Evolutionary conservation across 2,797 vertebrate genomes (phyloP), one percentile per base, ranked within the genome.

Genomic region (Carapus acus): DNA sequence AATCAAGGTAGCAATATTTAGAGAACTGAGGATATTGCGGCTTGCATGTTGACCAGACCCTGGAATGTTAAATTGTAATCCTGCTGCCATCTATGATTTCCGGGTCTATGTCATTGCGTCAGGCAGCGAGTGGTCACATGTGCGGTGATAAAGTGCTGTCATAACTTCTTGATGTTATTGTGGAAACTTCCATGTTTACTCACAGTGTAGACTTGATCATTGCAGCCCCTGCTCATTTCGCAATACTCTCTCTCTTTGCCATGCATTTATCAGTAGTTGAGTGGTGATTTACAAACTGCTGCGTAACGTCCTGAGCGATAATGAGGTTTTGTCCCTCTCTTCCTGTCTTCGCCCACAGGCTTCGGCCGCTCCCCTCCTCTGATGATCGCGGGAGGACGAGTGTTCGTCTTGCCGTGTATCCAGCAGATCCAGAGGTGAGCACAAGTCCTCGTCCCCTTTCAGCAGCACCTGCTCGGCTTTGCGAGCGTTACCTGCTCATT

Each of bases 351-450:
- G 23, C 11, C 17, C 43, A 20, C 79, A 96, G 94, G 94, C 47
- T 95, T 91, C 77, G 92, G 94, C 49, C 90, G 93, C 24, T 91
- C 91, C 46, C 91, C 93, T 43, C 93, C 94, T 3, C 69, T 97
- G 53, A 92, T 96, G 92, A 92, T 97, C 57, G 91, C 93, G 7
- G 94, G 94, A 65, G 94, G 94, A 6, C 77, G 94, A 46, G 92
- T 96, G 34, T 91, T 97, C 81, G 94, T 96, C 38, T 0, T 95
- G 7, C 94, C 94, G 0, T 95, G 93, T 47, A 61, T 97, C 65
- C 94, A 96, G 56, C 67, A 90, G 82, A 91, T 97, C 61, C 93
- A 96, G 80, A 90, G 92, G 94, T 96, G 66, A 82, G 49, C 7
- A 5, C 37, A 11, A 33, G 11, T 55, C 3, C 9, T 1, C 47